Conservation (phyloP, 2,113 vertebrate genomes). For the Romanogobio albipinnatus region DNA sequence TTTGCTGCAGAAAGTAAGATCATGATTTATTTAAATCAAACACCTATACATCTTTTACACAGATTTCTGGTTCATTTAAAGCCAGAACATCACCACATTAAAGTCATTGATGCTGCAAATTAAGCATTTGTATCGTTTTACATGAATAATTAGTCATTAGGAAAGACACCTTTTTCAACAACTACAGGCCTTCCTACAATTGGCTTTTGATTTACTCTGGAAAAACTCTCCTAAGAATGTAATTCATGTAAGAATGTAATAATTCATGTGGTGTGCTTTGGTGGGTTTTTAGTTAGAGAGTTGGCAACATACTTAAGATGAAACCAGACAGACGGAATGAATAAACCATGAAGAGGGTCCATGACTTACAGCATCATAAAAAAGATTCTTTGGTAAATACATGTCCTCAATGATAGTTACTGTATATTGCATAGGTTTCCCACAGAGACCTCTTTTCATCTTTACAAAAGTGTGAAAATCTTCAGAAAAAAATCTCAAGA, state of each 20-base stretch:
- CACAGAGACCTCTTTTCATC: conserved; percentile 21
- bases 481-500: conserved; percentile 29
- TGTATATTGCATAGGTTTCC: conserved; percentile 46
- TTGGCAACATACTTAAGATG: background rate
- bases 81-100: background rate
- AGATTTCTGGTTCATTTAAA: too few relatives aligned
- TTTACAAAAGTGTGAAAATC: conserved; percentile 52
- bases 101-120: background rate
- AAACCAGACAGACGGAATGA: conserved; percentile 41
- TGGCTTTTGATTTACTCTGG: background rate
- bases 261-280: background rate
- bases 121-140: background rate
- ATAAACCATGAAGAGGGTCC: conserved; percentile 48
- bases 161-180: background rate
- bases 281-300: conserved; percentile 50
- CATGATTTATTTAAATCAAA: background rate
- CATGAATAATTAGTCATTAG: background rate
- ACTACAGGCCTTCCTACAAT: background rate
- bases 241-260: background rate
- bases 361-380: conserved; percentile 53
- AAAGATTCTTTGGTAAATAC: conserved; percentile 49
- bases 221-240: background rate
- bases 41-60: background rate
- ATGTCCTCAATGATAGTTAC: conserved; percentile 45
- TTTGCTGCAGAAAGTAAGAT: background rate